phyloP scores from a whole-genome alignment of 2,888 invertebrate genomes.

The Drosophila rubida region DNA sequence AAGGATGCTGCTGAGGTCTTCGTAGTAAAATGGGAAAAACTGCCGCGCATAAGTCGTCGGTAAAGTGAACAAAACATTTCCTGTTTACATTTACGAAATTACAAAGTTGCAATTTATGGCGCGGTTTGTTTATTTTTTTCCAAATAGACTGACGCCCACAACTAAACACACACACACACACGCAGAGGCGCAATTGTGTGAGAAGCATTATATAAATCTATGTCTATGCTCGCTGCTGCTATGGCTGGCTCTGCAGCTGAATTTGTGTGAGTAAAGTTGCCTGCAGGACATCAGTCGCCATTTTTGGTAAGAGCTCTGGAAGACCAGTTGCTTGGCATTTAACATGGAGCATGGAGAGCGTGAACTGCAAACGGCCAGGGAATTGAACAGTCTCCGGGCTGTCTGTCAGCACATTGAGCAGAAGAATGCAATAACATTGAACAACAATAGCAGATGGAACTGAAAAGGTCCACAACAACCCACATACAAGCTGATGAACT shows the following conservation, averaged over 20 bases:
- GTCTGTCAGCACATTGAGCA: constrained; percentile 57
- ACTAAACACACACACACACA: constrained; percentile 9
- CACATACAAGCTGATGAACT: background rate
- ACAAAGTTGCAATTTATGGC: constrained; percentile 73
- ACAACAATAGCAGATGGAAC: constrained; percentile 33
- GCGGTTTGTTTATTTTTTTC: constrained; percentile 60
- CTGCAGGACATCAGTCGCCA: constrained; percentile 75
- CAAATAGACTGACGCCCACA: constrained; percentile 28
- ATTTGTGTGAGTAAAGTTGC: constrained; percentile 66
- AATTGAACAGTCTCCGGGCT: constrained; percentile 18
- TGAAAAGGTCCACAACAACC: constrained; percentile 2
- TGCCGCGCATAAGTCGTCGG: constrained; percentile 2
- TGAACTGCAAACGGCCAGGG: constrained; percentile 11
- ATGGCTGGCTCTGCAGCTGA: constrained; percentile 24
- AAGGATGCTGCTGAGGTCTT: constrained; percentile 1
- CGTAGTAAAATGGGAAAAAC: constrained; percentile 37
- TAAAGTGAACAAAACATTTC: constrained; percentile 68
- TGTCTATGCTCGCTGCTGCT: constrained; percentile 11
- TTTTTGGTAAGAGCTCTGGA: constrained; percentile 29
- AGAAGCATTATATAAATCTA: constrained; percentile 33
- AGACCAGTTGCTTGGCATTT: constrained; percentile 10
- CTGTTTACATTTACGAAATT: constrained; percentile 74
- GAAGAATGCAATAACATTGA: constrained; percentile 70
- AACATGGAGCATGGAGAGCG: constrained; percentile 4
- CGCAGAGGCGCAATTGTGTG: constrained; percentile 16